These are phyloP conservation scores for Apoda limacodes DNA, from an alignment of 2,888 invertebrate species.

Conservation along the genomic window DNA sequence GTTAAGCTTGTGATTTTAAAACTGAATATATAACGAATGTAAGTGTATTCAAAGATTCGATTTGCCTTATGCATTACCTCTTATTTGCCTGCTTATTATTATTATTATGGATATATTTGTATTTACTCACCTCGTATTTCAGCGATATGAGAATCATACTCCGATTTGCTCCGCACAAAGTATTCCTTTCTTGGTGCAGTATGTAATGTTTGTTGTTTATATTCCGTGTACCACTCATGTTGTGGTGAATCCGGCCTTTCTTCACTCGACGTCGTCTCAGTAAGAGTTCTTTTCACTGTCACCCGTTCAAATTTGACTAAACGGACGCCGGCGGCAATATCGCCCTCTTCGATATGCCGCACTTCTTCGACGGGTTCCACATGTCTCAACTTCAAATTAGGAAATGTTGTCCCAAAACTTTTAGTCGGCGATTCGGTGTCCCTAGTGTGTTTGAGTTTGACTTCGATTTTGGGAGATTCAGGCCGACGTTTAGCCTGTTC, in stretches of 20 bases:
- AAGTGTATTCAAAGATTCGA: no score
- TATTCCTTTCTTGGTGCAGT: conserved; percentile 77
- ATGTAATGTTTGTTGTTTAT: conserved; percentile 69
- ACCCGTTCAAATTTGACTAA: conserved; percentile 80
- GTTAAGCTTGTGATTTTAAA: no score
- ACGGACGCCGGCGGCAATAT: conserved; percentile 71
- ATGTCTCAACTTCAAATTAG: conserved; percentile 60
- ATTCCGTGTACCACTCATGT: conserved; percentile 59
- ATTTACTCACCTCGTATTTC: conserved; percentile 85
- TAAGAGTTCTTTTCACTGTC: conserved; percentile 74
- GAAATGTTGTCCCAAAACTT: conserved; percentile 44
- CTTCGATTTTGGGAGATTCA: conserved; percentile 70
- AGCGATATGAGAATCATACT: conserved; percentile 89
- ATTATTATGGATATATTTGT: no score
- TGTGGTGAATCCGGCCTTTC: conserved; percentile 56
- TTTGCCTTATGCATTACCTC: no score
- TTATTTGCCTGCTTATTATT: no score
- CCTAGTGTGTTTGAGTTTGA: conserved; percentile 69
- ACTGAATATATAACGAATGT: no score
- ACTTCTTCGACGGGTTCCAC: conserved; percentile 44
- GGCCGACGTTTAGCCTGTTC: conserved; percentile 68
- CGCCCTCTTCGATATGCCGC: conserved; percentile 72
- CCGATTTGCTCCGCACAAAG: conserved; percentile 81
- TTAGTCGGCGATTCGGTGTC: conserved; percentile 61
- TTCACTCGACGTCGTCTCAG: conserved; percentile 43